Evolutionary conservation across 2,888 invertebrate species (phyloP), one percentile per base, ranked within the genome.

Genomic region (Drosophila diplacantha): DNA sequence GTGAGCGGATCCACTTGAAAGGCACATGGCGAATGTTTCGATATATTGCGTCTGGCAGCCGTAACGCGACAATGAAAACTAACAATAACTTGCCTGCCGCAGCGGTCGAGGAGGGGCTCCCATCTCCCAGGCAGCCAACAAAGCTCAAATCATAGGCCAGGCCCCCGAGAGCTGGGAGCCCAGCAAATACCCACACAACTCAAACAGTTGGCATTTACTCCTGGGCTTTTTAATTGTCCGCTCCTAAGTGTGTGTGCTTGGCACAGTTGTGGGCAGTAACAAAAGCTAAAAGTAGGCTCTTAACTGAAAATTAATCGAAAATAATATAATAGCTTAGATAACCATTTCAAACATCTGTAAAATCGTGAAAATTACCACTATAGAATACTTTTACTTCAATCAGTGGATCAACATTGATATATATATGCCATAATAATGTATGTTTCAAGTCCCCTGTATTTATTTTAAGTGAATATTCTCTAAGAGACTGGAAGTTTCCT

Each of bases 181-280:
- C 55, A 65, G 69, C 64, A 69, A 80, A 64, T 74, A 74, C 29
- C 14, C 44, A 6, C 29, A 18, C 71, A 77, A 53, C 78, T 73
- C 83, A 70, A 83, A 83, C 70, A 71, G 73, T 68, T 60, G 71
- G 66, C 69, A 63, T 64, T 44, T 58, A 76, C 78, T 78, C 75
- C 61, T 49, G 81, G 81, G 78, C 69, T 73, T 83, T 78, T 79
- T 79, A 79, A 79, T 79, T 79, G 83, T 83, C 81, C 78, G 73
- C 69, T 59, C 63, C 44, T 32, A 57, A 53, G 22, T 51, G 54
- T 24, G 39, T 59, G 59, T 46, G 22, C 18, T 26, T n/a, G 26
- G 8, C n/a, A 64, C 54, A 64, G 41, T 54, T 49, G 62, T 12
- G 52, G 58, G 18, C 43, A 57, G 8, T 5, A 35, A 26, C 18